These are phyloP conservation scores for Lithodes maja DNA, from an alignment of 2,888 invertebrate genomes.

Conservation along the genomic window DNA sequence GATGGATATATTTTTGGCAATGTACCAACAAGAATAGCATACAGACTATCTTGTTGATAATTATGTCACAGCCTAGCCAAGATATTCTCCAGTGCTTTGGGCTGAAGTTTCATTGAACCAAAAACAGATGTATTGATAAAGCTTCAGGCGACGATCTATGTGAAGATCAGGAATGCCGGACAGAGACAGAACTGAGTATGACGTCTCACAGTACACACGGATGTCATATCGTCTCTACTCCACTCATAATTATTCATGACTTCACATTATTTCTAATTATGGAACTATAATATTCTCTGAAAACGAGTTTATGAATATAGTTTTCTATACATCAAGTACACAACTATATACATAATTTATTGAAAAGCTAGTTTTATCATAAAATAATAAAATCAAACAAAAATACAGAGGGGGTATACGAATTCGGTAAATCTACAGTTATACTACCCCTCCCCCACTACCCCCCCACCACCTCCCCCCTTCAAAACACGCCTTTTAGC, in stretches of 20 bases:
- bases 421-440: no score
- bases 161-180: background rate
- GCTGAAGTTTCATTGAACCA: background rate
- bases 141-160: background rate
- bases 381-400: background rate
- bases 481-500: no score
- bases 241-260: no score
- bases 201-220: background rate
- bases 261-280: no score
- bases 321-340: no score
- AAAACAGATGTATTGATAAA: background rate
- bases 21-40: constrained; percentile 8
- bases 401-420: background rate
- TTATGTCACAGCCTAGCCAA: background rate
- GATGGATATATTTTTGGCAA: constrained; percentile 3
- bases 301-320: no score
- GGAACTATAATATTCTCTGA: no score
- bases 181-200: background rate
- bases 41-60: background rate
- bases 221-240: background rate
- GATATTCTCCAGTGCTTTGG: background rate
- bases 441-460: no score
- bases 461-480: no score
- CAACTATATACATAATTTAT: no score
- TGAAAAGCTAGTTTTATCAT: no score